Conservation (phyloP, 2,888 invertebrate species). For the Heliconius erato region DNA sequence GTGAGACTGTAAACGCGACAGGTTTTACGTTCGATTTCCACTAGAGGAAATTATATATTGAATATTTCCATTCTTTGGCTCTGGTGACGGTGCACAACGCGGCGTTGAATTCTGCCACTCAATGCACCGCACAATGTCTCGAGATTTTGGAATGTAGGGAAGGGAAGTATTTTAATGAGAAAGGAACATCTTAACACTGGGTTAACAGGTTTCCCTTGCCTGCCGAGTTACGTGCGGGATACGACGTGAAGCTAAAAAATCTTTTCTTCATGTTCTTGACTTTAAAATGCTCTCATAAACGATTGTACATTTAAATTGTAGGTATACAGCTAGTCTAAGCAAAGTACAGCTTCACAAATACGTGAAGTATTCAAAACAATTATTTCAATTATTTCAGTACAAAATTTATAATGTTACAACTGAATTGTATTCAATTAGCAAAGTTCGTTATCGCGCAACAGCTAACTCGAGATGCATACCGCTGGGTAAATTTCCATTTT, state of each 20-base stretch:
- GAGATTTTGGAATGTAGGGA: background rate
- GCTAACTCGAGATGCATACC: slow-evolving; percentile 11
- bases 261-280: too few relatives aligned
- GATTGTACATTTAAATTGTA: too few relatives aligned
- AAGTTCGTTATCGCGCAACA: background rate
- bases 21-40: too few relatives aligned
- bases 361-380: background rate
- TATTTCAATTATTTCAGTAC: background rate
- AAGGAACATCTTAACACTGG: background rate
- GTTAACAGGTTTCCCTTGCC: background rate
- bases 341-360: too few relatives aligned
- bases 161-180: background rate
- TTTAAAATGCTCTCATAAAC: too few relatives aligned
- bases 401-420: background rate
- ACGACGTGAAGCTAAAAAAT: background rate
- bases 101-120: background rate
- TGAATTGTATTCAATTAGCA: background rate
- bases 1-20: too few relatives aligned
- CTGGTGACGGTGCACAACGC: background rate
- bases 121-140: too few relatives aligned
- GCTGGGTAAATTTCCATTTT: background rate
- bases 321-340: too few relatives aligned
- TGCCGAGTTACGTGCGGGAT: background rate
- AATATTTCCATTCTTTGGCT: background rate
- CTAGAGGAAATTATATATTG: too few relatives aligned